Evolutionary conservation across 1,140 invertebrate species (phyloP), one percentile per base, ranked within the genome.

Genomic region (Aporrectodea caliginosa): DNA sequence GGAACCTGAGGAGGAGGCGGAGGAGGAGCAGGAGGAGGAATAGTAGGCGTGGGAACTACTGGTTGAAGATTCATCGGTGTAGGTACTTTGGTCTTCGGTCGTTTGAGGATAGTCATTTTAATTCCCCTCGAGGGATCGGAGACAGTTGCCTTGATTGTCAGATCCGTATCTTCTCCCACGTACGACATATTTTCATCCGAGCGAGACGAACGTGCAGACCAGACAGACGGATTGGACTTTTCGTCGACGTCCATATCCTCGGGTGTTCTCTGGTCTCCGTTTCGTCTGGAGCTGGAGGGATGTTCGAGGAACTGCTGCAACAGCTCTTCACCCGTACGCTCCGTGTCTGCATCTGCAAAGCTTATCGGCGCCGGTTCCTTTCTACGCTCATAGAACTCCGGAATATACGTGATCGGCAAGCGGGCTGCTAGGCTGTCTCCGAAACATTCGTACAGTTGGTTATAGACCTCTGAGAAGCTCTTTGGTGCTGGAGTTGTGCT

Each of bases 31-130:
- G n/a, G n/a, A n/a, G n/a, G n/a, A n/a, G n/a, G n/a, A n/a, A n/a
- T n/a, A n/a, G n/a, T n/a, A n/a, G n/a, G n/a, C n/a, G n/a, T n/a
- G n/a, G n/a, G n/a, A n/a, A n/a, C n/a, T n/a, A n/a, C n/a, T n/a
- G n/a, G n/a, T n/a, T n/a, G n/a, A n/a, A n/a, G n/a, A n/a, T n/a
- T n/a, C n/a, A n/a, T n/a, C n/a, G n/a, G n/a, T n/a, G n/a, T n/a
- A n/a, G n/a, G n/a, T n/a, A n/a, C 16, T n/a, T 75, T 69, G 16
- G 83, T 30, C 73, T 81, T 82, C 35, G 82, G 83, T 70, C 83
- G 77, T 79, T 85, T 85, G 69, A 84, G 84, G 35, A 89, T 88
- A 69, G 86, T 88, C 68, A 89, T 78, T 81, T 89, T 89, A 27
- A 89, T 86, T 27, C 88, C 88, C 72, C 84, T 82, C 27, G 81